Base-by-base conservation (phyloP, 2,888 invertebrate species). In the Drosophila ustulata region DNA sequence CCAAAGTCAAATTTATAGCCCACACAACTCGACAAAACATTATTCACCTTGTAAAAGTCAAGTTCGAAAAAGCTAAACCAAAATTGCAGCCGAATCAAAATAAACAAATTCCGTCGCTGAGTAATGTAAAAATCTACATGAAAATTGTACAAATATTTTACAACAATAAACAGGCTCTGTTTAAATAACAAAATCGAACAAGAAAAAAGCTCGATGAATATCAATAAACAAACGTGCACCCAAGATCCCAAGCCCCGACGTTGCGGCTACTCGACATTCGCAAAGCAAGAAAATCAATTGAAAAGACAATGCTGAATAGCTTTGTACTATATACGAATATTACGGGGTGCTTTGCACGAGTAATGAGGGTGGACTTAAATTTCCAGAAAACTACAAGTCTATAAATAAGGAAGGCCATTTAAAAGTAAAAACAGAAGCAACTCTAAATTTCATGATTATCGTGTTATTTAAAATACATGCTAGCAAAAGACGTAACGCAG, bases 21-120 rank as follows among this genome's bases (percentile, higher is more conserved):
- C 43, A 51, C 18, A 64, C 41, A 71, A 46, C 61, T 50, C 59
- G 32, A 55, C 11, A 34, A 59, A 67, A 55, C 63, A 77, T 63
- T 70, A 58, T 77, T 86, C 79, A 88, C 87, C 89, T 84, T 88
- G 72, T 67, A 78, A 78, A 81, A 78, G 78, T 78, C 71, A 83
- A 88, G 78, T 80, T 57, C 74, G 67, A 41, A 23, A 43, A 59
- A 4, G 47, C 65, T 61, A 26, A 58, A 39, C 62, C 45, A 45
- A 69, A 70, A 57, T 45, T 68, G 51, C 49, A 52, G 50, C 25
- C 13, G 59, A 81, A 87, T 72, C 57, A 81, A 83, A 87, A 87
- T 79, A 83, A 89, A 87, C 84, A 37, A 87, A 47, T 23, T 28
- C 43, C 11, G 39, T 45, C 34, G 52, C 45, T 57, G 51, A 59